A percentile compares a stretch with the other conserved stretches of the same genome.
phyloP scores from a whole-genome alignment of 2,113 vertebrate species.

The Carassius carassius region DNA sequence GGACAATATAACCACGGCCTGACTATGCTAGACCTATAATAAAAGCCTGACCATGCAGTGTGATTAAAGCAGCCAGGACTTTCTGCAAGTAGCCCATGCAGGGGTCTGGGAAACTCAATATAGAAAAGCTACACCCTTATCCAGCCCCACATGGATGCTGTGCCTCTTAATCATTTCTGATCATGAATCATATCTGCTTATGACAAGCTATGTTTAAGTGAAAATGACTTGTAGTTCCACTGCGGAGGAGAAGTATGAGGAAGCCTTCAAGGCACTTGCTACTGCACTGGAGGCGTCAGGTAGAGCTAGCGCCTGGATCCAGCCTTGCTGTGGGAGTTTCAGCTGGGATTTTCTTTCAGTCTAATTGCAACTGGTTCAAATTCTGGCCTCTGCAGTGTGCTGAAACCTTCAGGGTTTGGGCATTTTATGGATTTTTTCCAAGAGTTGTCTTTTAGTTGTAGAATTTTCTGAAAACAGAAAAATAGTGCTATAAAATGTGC shows the following conservation, averaged over 20 bases:
- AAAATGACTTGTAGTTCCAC: constrained; percentile 19
- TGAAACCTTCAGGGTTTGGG: constrained; percentile 12
- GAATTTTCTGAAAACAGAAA: constrained; percentile 2
- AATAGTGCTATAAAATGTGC: neutral
- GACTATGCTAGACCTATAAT: too few relatives aligned
- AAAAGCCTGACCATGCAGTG: neutral
- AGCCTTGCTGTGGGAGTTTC: constrained; percentile 8
- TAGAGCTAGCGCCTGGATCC: constrained; percentile 13
- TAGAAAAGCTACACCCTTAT: constrained; percentile 19
- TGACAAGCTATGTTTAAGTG: constrained; percentile 21
- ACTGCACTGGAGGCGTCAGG: constrained; percentile 36
- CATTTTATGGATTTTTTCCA: constrained; percentile 22
- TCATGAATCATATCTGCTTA: constrained; percentile 18
- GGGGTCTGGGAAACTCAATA: neutral
- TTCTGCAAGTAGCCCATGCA: constrained; percentile 7
- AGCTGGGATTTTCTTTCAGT: constrained; percentile 25
- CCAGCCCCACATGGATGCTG: neutral
- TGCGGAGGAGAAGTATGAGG: constrained; percentile 18
- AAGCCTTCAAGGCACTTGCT: constrained; percentile 28
- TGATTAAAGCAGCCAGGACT: neutral
- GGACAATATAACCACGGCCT: too few relatives aligned
- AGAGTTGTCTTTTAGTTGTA: constrained; percentile 7
- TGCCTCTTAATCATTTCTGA: constrained; percentile 33
- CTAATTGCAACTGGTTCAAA: constrained; percentile 21
- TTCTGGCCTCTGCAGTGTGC: neutral